These are phyloP conservation scores for Spermophilus dauricus DNA, from an alignment of 2,113 vertebrate genomes.

Conservation along the genomic window DNA sequence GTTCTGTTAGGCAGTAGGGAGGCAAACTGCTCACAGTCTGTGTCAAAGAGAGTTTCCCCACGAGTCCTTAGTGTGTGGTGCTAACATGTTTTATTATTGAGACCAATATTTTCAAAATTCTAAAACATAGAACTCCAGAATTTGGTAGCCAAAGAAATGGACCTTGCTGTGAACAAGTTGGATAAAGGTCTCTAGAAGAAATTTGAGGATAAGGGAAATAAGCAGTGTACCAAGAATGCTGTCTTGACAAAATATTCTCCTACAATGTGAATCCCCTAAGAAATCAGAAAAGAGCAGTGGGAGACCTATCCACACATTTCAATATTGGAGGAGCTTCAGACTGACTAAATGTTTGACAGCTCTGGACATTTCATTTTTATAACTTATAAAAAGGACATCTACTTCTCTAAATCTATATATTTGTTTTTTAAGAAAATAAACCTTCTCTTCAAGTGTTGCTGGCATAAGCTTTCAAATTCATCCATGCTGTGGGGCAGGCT, in stretches of 20 bases:
- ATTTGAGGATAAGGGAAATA: slow-evolving; percentile 81
- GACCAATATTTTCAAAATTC: slow-evolving; percentile 81
- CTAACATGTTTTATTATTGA: slow-evolving; percentile 76
- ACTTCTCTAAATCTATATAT: slow-evolving; percentile 71
- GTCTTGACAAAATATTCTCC: slow-evolving; percentile 69
- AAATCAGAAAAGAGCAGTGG: slow-evolving; percentile 81
- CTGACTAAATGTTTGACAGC: slow-evolving; percentile 71
- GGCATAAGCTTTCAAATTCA: slow-evolving; percentile 76
- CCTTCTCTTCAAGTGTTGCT: slow-evolving; percentile 80
- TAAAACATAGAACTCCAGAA: slow-evolving; percentile 50
- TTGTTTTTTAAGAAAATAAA: slow-evolving; percentile 66
- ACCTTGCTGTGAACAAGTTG: slow-evolving; percentile 72
- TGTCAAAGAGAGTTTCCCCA: slow-evolving; percentile 79
- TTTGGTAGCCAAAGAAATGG: slow-evolving; percentile 73
- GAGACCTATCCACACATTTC: slow-evolving; percentile 59
- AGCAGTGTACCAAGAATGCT: slow-evolving; percentile 74
- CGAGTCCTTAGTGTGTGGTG: slow-evolving; percentile 17
- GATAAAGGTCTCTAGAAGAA: slow-evolving; percentile 78
- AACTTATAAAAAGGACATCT: slow-evolving; percentile 81
- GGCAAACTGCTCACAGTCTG: slow-evolving; percentile 79
- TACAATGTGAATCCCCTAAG: slow-evolving; percentile 71
- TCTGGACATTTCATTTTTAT: slow-evolving; percentile 80
- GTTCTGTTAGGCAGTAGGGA: slow-evolving; percentile 71
- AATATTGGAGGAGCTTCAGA: slow-evolving; percentile 77
- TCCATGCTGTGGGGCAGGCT: slow-evolving; percentile 60